Evolutionary conservation across 2,888 invertebrate genomes (phyloP), one percentile per base, ranked within the genome.

Genomic region (Andrena minutula): DNA sequence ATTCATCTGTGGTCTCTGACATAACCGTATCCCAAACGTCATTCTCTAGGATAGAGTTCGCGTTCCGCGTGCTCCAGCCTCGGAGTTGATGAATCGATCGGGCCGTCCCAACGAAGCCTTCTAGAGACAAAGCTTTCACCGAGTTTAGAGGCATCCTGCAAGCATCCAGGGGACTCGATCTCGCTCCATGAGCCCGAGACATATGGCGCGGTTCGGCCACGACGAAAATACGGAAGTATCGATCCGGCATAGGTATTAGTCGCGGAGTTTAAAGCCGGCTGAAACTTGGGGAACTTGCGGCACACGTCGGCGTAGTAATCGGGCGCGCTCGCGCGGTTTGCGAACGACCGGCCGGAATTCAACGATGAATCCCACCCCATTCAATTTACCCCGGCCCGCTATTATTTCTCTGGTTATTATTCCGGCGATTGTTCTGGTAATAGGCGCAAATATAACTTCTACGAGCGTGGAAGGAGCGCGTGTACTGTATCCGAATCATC

Each of bases 61-160:
- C 66, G 70, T 28, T 49, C 20, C 23, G n/a, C 16, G 28, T 51
- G 28, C 49, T 12, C 65, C 28, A 49, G 23, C 8, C 8, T 20
- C 12, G 41, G 61, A 83, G 83, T 80, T 75, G 75, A 73, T 63
- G 63, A 72, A 82, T 84, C 84, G 78, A 84, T 84, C 75, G 75
- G 64, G 60, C 71, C 16, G 20, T 28, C 58, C 49, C 47, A 56
- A 41, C 26, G 56, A 64, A 70, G 71, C 64, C 63, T 60, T 68
- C 60, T 51, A 28, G 58, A 26, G 60, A 49, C 63, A 32, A 41
- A 58, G 49, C 72, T 81, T 79, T 51, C 63, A 16, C 53, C 66
- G 60, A 60, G 76, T 76, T 53, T 5, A 49, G 56, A 47, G 47
- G 51, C 68, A 23, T 73, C 72, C 49, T 63, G 26, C 74, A 51